phyloP scores from a whole-genome alignment of 2,888 invertebrate genomes.

The Myathropa florea region DNA sequence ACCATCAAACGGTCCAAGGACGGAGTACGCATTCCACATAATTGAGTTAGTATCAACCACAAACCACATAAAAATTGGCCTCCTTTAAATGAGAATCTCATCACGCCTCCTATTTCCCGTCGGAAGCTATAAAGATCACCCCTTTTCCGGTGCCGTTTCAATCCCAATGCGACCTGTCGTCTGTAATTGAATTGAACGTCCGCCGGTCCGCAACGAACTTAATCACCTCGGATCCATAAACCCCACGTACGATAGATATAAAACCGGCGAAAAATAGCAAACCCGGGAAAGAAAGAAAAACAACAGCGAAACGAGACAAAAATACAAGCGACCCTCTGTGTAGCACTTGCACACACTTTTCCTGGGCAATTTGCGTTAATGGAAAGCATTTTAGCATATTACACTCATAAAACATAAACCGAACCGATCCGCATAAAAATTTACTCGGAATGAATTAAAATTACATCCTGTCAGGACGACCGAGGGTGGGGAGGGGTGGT shows the following conservation, averaged over 20 bases:
- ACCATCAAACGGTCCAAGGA: neutral
- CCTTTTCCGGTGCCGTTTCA: neutral
- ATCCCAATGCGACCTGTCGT: neutral
- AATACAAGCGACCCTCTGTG: neutral
- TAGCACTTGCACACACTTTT: slow-evolving; percentile 9
- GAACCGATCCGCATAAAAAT: slow-evolving; percentile 64
- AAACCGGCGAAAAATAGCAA: neutral
- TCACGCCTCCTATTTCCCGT: neutral
- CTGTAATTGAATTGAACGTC: slow-evolving; percentile 23
- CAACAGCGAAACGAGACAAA: neutral
- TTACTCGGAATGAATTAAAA: slow-evolving; percentile 67
- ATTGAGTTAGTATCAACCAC: neutral
- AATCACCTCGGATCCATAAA: slow-evolving; percentile 37
- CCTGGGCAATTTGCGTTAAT: slow-evolving; percentile 68
- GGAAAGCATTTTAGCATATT: slow-evolving; percentile 70
- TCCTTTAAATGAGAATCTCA: neutral
- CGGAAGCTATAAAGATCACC: neutral
- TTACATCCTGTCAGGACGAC: slow-evolving; percentile 27
- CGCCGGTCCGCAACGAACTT: neutral
- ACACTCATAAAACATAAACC: slow-evolving; percentile 69
- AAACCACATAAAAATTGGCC: neutral
- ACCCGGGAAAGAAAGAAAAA: neutral
- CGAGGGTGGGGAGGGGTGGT: slow-evolving; percentile 10
- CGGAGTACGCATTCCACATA: neutral
- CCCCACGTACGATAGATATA: slow-evolving; percentile 21